Evolutionary conservation across 2,888 invertebrate genomes (phyloP), one percentile per base, ranked within the genome.

Genomic region (Eulithis testata): DNA sequence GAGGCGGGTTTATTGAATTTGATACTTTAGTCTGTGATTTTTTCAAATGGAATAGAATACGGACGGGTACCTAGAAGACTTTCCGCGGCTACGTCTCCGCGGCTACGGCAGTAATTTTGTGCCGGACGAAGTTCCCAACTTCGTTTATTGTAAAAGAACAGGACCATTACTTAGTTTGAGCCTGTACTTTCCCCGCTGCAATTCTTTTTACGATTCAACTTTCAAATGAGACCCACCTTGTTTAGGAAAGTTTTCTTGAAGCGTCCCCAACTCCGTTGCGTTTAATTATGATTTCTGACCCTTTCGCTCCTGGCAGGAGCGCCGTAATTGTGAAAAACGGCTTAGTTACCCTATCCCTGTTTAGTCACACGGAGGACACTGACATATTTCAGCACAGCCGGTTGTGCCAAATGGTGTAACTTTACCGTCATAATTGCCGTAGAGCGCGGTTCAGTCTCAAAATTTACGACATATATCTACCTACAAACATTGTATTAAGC

Each of bases 401-500:
- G 79, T 76, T 80, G 77, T 76, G 75, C 75, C 75, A 76, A 85
- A 85, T 81, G 81, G 79, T 75, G 72, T 73, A 82, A 84, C 79
- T 85, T 81, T 80, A 79, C 83, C 78, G 81, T 79, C 81, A 77
- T 87, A 86, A 87, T 86, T 85, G 80, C 83, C 84, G 76, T 79
- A 73, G 49, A 83, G 84, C 79, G 77, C 73, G 74, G 68, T 77
- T 75, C 72, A 61, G 76, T 68, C 72, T 75, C 79, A 78, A 82
- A 83, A 84, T 86, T 86, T 85, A 86, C 77, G 81, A 79, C 76
- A 21, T 50, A 21, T 21, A 21, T 2, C 21, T 21, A 68, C 40
- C 40, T 8, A 40, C 40, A 53, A 31, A 66, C 64, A 68, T 47
- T 50, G 40, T 45, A 56, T 56, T 62, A 68, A 70, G 60, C 68